Evolutionary conservation across 2,797 vertebrate species (phyloP).

Genomic region (Rhinophrynus dorsalis): DNA sequence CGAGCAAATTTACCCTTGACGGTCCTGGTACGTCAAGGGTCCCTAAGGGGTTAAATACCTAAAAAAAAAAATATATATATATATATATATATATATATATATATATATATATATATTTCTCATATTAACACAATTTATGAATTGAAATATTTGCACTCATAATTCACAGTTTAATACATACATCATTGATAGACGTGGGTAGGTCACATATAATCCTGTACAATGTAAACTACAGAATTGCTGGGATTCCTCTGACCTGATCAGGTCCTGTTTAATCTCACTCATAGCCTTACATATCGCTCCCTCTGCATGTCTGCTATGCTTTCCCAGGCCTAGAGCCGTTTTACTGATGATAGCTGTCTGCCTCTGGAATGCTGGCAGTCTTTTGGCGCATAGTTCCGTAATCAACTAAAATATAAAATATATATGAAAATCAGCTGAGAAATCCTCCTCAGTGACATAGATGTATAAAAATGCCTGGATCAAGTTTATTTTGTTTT

Average conservation of each 20-base stretch:
- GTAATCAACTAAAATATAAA: slow-evolving; percentile 62
- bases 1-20: too few relatives aligned
- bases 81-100: too few relatives aligned
- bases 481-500: too few relatives aligned
- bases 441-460: slow-evolving; percentile 47
- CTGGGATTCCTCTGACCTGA: slow-evolving; percentile 61
- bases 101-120: too few relatives aligned
- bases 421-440: slow-evolving; percentile 59
- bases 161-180: too few relatives aligned
- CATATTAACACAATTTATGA: too few relatives aligned
- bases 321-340: slow-evolving; percentile 63
- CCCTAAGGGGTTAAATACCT: too few relatives aligned
- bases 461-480: slow-evolving; percentile 50
- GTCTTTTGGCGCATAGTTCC: slow-evolving; percentile 59
- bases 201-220: background rate
- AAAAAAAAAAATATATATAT: too few relatives aligned
- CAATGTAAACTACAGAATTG: slow-evolving; percentile 39
- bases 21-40: too few relatives aligned
- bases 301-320: slow-evolving; percentile 56
- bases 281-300: slow-evolving; percentile 52
- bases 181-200: background rate
- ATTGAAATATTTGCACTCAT: too few relatives aligned
- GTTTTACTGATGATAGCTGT: slow-evolving; percentile 60
- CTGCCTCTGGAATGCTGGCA: slow-evolving; percentile 64
- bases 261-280: slow-evolving; percentile 62